These are phyloP conservation scores for Helicoverpa zea DNA, from an alignment of 1,140 invertebrate genomes.

Conservation along the genomic window DNA sequence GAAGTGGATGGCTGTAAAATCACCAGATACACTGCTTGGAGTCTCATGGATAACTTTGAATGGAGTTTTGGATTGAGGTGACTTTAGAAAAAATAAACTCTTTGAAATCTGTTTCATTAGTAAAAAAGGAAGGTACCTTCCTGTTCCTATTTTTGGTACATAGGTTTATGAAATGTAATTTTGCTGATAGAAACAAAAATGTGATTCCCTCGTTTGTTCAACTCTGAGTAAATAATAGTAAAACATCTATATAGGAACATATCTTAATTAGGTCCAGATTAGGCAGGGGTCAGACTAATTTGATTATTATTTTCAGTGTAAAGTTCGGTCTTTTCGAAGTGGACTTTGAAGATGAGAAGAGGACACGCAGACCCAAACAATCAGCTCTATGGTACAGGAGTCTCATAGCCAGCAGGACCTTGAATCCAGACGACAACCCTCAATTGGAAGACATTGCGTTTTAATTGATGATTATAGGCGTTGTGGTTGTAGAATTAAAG, in stretches of 20 bases:
- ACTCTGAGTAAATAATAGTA: no score
- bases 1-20: conserved; percentile 70
- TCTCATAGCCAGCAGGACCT: conserved; percentile 56
- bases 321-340: conserved; percentile 77
- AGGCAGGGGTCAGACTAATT: no score
- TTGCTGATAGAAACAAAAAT: no score
- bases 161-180: no score
- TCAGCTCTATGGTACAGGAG: conserved; percentile 72
- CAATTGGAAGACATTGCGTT: conserved; percentile 57
- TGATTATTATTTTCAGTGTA: conserved; percentile 57
- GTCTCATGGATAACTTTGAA: conserved; percentile 77
- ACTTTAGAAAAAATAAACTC: conserved; percentile 1
- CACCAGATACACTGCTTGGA: conserved; percentile 68
- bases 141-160: no score
- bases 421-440: conserved; percentile 54
- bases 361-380: conserved; percentile 58
- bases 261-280: no score
- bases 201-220: no score
- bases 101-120: no score
- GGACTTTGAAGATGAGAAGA: conserved; percentile 66
- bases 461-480: conserved; percentile 52
- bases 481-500: no score
- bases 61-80: conserved; percentile 70
- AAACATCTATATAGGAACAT: no score
- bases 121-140: no score